These are phyloP conservation scores for Podilymbus podiceps DNA, from an alignment of 2,113 vertebrate species.

Conservation along the genomic window DNA sequence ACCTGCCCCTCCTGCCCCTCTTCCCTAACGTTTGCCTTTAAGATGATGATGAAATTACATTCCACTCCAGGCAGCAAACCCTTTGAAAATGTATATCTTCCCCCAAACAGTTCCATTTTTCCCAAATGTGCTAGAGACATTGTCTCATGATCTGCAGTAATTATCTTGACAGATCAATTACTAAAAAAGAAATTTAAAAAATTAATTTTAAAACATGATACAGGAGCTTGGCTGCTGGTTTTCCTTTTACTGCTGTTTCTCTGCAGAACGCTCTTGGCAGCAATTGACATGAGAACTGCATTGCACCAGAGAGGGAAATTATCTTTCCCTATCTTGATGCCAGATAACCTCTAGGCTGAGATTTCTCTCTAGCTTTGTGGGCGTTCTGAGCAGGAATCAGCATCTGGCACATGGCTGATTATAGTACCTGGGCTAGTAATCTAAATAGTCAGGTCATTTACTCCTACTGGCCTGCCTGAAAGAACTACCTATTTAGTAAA, in stretches of 20 bases:
- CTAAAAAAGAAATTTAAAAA: conserved; percentile 64
- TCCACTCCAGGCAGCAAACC: conserved; percentile 5
- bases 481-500: not conserved
- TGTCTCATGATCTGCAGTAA: conserved; percentile 70
- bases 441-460: not conserved
- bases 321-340: conserved; percentile 19
- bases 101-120: conserved; percentile 52
- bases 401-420: not conserved
- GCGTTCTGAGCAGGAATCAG: conserved; percentile 4
- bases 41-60: conserved; percentile 29
- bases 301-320: conserved; percentile 64
- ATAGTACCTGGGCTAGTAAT: not conserved
- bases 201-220: conserved; percentile 59
- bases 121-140: conserved; percentile 41
- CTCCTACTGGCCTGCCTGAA: not conserved
- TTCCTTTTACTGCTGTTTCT: conserved; percentile 64
- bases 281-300: conserved; percentile 62
- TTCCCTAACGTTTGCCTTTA: conserved; percentile 30
- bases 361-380: not conserved
- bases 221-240: conserved; percentile 59
- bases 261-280: conserved; percentile 64
- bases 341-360: conserved; percentile 38
- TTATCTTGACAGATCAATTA: conserved; percentile 79
- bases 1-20: not conserved
- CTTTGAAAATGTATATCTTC: conserved; percentile 39